Evolutionary conservation across 2,888 invertebrate species (phyloP).

Genomic region (Acleris sparsana): DNA sequence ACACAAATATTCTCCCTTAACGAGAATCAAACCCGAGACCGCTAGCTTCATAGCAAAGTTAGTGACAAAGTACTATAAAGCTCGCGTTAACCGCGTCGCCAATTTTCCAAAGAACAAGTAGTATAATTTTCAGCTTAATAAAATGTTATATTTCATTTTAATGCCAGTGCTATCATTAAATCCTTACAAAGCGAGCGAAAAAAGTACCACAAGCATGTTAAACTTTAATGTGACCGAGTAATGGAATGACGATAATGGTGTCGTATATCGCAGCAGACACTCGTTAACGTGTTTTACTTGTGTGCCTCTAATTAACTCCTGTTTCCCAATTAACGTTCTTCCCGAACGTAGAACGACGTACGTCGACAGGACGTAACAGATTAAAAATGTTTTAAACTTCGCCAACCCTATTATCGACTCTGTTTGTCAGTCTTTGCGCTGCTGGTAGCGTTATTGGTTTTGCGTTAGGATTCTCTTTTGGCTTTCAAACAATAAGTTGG

Average conservation of each 20-base stretch:
- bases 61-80: too few species aligned
- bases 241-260: constrained; percentile 20
- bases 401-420: constrained; percentile 17
- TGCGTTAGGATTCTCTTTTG: constrained; percentile 1
- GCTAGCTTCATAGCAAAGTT: too few species aligned
- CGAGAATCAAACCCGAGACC: too few species aligned
- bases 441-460: constrained; percentile 10
- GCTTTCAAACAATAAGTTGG: not conserved
- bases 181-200: constrained; percentile 14
- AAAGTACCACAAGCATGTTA: constrained; percentile 14
- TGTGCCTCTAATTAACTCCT: constrained; percentile 45
- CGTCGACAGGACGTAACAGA: constrained; percentile 18
- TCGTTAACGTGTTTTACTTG: constrained; percentile 44
- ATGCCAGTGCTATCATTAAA: constrained; percentile 5
- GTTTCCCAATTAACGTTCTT: constrained; percentile 44
- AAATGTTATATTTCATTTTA: constrained; percentile 1
- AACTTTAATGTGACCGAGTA: constrained; percentile 23
- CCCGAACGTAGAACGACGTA: constrained; percentile 9
- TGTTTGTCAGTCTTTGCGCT: constrained; percentile 9
- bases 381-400: constrained; percentile 33
- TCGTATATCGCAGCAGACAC: constrained; percentile 37
- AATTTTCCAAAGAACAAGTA: not conserved
- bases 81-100: not conserved
- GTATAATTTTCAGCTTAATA: not conserved
- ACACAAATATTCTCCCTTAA: too few species aligned